Evolutionary conservation across 2,797 vertebrate species (phyloP).

Genomic region (Limnodromus scolopaceus): DNA sequence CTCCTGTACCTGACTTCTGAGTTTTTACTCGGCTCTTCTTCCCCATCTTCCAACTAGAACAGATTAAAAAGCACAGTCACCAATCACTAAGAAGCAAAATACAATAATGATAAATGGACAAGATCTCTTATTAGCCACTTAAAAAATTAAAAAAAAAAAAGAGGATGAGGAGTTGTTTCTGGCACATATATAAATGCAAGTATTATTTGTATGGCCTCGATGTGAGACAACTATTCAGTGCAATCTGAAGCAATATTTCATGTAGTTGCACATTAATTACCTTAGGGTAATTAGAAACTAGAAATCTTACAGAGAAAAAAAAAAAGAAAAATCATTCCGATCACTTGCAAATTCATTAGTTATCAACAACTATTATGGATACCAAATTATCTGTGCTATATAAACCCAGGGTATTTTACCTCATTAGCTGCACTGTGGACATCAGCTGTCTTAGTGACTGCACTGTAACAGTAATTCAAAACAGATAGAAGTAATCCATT

Average conservation of each 20-base stretch:
- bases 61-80: slow-evolving; percentile 28
- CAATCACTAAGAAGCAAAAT: slow-evolving; percentile 4
- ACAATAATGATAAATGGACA: not conserved
- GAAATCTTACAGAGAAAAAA: not conserved
- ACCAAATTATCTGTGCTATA: not conserved
- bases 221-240: not conserved
- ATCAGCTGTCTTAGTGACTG: not conserved
- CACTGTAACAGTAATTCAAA: not conserved
- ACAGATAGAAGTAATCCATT: not conserved
- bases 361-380: not conserved
- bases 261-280: not conserved
- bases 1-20: slow-evolving; percentile 92
- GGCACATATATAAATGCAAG: not conserved
- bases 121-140: not conserved
- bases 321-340: not conserved
- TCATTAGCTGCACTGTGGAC: not conserved
- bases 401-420: not conserved
- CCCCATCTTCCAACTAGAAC: slow-evolving; percentile 87
- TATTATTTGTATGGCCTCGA: not conserved
- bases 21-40: slow-evolving; percentile 99
- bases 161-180: not conserved
- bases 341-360: not conserved
- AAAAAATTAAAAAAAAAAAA: not conserved
- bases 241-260: not conserved
- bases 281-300: not conserved